Base-by-base conservation (phyloP, 2,797 vertebrate genomes). In the Pseudomugil tenellus region DNA sequence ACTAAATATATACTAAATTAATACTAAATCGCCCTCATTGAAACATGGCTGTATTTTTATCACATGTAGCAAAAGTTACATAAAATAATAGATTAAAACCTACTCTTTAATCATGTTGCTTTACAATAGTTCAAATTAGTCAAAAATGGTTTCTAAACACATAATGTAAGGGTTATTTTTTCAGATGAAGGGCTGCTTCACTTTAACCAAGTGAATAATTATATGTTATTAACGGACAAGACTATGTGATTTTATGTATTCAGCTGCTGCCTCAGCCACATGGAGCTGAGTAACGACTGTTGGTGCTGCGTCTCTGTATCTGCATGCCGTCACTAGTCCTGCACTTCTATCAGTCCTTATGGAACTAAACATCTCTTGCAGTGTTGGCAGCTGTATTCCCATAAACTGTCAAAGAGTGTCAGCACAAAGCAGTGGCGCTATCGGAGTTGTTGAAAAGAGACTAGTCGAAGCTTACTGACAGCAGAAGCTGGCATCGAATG, bases 391-490 rank as follows among this genome's bases (percentile, higher is more conserved):
- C 73, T 10, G 3, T 5, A 41, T 37, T 65, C 10, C 35, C 66
- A 55, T 55, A 57, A 74, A 70, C 67, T 62, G 48, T 83, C 63
- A 31, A 39, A 64, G 53, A 64, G 9, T 77, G 73, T 75, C 79
- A 73, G 58, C 66, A 74, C 51, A 65, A 77, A 76, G 23, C 51
- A 37, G 52, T 58, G 67, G n/a, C 65, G 60, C 39, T 55, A 72
- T 74, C 63, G 64, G 26, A 70, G 49, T 1, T 34, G 72, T 51
- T 67, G 25, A 60, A 79, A 76, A 72, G 29, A 66, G 72, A 70
- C 66, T 12, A 32, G 28, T 32, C 67, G 51, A n/a, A 63, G 32
- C 14, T 59, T 71, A 76, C 57, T 79, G 56, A 70, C 34, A 16
- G 55, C 21, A 63, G 35, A 63, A 16, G 31, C 57, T 74, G 62